Evolutionary conservation across 2,888 invertebrate genomes (phyloP), one percentile per base, ranked within the genome.

Genomic region (Linyphia triangularis): DNA sequence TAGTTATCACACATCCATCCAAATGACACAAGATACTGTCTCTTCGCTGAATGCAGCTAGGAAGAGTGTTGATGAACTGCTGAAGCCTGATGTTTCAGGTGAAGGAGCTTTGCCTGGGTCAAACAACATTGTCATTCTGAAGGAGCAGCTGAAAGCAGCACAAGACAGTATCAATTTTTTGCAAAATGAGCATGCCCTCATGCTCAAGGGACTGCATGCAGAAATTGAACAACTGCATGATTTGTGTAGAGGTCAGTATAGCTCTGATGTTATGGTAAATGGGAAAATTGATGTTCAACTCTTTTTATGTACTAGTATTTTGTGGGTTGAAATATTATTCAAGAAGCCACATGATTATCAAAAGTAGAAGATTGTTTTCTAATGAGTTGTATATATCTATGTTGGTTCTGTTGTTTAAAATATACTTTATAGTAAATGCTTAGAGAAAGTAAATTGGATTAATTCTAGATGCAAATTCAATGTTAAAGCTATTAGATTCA

Each of bases 81-180:
- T 67, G 26, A 26, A 72, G 26, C 19, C 13, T 16, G 82, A 70
- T 43, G 59, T 57, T 2, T 28, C 26, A 2, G 28, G 16, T n/a
- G 65, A 73, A 37, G 33, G 67, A 19, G 19, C 16, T 19, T 37
- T 28, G 3, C 9, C 7, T 9, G 43, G n/a, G 5, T 13, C 40
- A 16, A 30, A 61, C 22, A 75, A 88, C 26, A 40, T 70, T n/a
- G 13, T 5, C 22, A 22, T 24, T 72, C 30, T 84, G 4, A 77
- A 69, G 40, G 85, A 89, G n/a, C 67, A 89, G 40, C 82, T 89
- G 5, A 30, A 19, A 77, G 85, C 75, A n/a, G 85, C 89, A 13
- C 67, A 89, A 26, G 67, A 73, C 30, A 89, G 81, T 37, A 89
- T 89, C 28, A 24, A 33, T 13, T 89, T 89, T 61, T 43, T 89